Base-by-base conservation (phyloP, 2,797 vertebrate genomes). In the Ispidina picta region DNA sequence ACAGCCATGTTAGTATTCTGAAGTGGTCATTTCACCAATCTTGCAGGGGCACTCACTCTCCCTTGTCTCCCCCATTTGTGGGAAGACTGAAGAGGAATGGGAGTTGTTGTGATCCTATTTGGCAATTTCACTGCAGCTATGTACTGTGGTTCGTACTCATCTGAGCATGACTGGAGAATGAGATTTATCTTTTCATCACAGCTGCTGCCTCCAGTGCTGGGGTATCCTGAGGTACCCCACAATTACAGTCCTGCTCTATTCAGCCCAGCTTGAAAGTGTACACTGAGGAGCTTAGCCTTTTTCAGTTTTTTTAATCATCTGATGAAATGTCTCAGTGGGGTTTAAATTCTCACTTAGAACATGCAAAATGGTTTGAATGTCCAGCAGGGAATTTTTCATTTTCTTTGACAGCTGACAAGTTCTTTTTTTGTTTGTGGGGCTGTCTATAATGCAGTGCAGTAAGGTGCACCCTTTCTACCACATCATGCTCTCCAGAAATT, bases 171-270 rank as follows among this genome's bases (percentile, higher is more conserved):
- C 33, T 84, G 35, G 15, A 56, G 10, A 5, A 43, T 2, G 1
- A 76, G 41, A 79, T 86, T 86, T 82, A 23, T 39, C 18, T 33
- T 29, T 15, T 31, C 29, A 29, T 28, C 66, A 33, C 4, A 91
- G 5, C 10, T 10, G 3, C 15, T 0, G 0, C 3, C 39, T 73
- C 25, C 23, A n/a, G 17, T 18, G 3, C 18, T 73, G 20, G 3
- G 20, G 13, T 82, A 8, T 35, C 9, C n/a, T 33, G 16, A 55
- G n/a, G 8, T 51, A n/a, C 4, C 43, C 37, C 37, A 63, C 20
- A n/a, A 52, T 74, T 83, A 78, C 39, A 31, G n/a, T 43, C 31
- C 37, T 0, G 0, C 6, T 85, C 17, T 19, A n/a, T 29, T 26
- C 28, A 51, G 4, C 4, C 10, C 25, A 28, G 7, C 3, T 69